Evolutionary conservation across 2,113 vertebrate genomes (phyloP).

Genomic region (Fukomys damarensis): DNA sequence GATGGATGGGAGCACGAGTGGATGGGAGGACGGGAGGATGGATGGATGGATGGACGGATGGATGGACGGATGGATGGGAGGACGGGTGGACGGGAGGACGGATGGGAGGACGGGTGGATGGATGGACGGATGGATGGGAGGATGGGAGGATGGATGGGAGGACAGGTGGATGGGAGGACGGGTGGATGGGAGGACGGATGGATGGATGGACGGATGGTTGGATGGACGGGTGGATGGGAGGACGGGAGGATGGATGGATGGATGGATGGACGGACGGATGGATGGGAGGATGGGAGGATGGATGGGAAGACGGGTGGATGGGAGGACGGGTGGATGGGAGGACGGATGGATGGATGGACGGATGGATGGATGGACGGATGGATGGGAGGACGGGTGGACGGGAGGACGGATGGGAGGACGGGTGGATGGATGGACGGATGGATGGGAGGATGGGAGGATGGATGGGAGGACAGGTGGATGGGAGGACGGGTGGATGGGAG

Average conservation of each 20-base stretch:
- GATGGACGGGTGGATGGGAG: not conserved
- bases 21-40: not conserved
- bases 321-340: not conserved
- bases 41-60: too few relatives aligned
- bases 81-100: not conserved
- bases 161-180: not conserved
- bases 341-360: not conserved
- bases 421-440: not conserved
- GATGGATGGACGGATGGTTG: not conserved
- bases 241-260: not conserved
- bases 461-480: not conserved
- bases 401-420: too few relatives aligned
- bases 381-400: too few relatives aligned
- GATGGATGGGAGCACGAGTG: not conserved
- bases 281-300: not conserved
- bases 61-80: not conserved
- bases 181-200: not conserved
- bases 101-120: not conserved
- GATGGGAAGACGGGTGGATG: too few relatives aligned
- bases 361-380: not conserved
- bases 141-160: not conserved
- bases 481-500: not conserved
- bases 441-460: not conserved
- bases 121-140: not conserved
- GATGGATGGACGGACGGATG: not conserved